Evolutionary conservation across 2,113 vertebrate genomes (phyloP).

Genomic region (Muscicapa adusta): DNA sequence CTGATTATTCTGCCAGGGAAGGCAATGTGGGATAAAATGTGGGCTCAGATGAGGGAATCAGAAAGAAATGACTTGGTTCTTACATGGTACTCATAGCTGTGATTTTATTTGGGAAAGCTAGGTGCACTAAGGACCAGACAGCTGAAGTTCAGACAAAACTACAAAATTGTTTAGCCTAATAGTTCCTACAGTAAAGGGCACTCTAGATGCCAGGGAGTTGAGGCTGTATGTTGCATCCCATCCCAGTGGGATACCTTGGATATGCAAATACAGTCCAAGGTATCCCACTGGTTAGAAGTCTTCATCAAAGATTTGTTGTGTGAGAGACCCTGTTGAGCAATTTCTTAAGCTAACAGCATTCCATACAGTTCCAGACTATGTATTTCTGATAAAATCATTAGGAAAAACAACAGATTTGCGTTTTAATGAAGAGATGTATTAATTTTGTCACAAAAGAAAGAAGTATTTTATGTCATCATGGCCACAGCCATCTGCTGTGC

Average conservation of each 20-base stretch:
- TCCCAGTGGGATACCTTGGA: background rate
- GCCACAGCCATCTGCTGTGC: background rate
- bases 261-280: background rate
- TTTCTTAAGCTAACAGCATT: background rate
- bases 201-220: background rate
- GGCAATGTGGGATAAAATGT: background rate
- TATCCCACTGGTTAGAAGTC: background rate
- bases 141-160: background rate
- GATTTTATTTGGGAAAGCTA: background rate
- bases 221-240: background rate
- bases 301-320: background rate
- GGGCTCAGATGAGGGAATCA: background rate
- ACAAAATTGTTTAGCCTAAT: background rate
- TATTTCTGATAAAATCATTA: background rate
- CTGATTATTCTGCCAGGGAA: conserved; percentile 10
- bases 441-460: background rate
- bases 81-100: background rate
- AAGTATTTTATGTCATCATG: background rate
- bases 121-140: background rate
- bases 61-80: background rate
- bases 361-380: background rate
- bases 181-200: background rate
- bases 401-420: background rate
- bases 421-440: background rate
- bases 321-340: background rate